phyloP scores from a whole-genome alignment of 2,113 vertebrate genomes.

The Empidonax alnorum region DNA sequence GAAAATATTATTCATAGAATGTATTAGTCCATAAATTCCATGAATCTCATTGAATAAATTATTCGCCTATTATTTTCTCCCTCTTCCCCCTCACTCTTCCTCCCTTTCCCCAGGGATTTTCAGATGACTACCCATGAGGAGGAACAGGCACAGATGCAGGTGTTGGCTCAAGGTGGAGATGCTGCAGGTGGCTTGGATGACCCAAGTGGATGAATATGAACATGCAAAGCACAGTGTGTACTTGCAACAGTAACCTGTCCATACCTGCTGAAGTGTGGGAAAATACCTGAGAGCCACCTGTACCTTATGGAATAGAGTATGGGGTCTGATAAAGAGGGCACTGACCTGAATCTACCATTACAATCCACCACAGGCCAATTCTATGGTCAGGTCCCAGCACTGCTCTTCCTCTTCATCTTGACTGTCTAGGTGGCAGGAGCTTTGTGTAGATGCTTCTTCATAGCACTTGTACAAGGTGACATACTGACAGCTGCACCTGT shows the following conservation, averaged over 20 bases:
- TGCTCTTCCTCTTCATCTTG: background rate
- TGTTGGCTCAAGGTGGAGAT: background rate
- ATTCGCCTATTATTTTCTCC: background rate
- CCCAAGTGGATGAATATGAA: background rate
- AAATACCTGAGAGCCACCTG: accelerated
- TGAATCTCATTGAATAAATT: conserved; percentile 61
- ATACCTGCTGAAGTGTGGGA: background rate
- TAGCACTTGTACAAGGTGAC: background rate
- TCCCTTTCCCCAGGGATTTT: background rate
- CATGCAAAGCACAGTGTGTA: background rate
- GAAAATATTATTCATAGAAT: conserved; percentile 65
- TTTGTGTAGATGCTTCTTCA: background rate
- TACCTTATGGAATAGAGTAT: background rate
- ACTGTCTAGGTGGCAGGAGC: background rate
- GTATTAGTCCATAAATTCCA: conserved; percentile 29
- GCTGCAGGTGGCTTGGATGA: background rate
- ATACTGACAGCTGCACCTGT: background rate
- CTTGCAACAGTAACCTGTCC: background rate
- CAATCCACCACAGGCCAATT: background rate
- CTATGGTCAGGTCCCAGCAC: background rate
- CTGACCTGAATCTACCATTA: background rate
- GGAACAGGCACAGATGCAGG: background rate
- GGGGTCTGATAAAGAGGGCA: background rate
- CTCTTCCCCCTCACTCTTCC: background rate
- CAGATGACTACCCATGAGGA: background rate